Evolutionary conservation across 23 tunicate species (phyloP), one percentile per base, ranked within the genome.

Genomic region (Trididemnum clinides): DNA sequence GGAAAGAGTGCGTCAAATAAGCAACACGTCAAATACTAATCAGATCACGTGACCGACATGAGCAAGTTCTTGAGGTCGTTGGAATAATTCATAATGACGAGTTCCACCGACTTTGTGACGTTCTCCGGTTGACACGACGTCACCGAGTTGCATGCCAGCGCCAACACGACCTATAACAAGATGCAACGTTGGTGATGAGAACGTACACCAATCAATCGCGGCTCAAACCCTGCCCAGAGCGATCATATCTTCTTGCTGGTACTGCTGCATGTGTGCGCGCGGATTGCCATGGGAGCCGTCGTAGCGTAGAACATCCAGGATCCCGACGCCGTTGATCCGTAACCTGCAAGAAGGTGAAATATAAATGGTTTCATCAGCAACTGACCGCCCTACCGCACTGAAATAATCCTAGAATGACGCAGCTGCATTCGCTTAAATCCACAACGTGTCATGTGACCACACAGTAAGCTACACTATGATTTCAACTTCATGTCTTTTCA

Each of bases 171-270:
- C 99, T 95, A 82, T 2, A 51, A 59, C 33, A 50, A 33, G 10
- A n/a, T 4, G 31, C 37, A 32, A 1, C 29, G 75, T 28, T n/a
- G 37, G 69, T 15, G 6, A 62, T 26, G 22, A 66, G 7, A 36
- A 37, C 36, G 7, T 66, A 29, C 18, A 66, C 25, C 7, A 66
- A 31, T 29, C 37, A 31, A 3, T 10, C 23, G 25, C 7, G n/a
- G 75, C 4, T 28, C 37, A 4, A 57, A 96, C 99, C 89, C 84
- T 84, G 35, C 99, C 99, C 15, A 96, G 91, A 44, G 92, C 85
- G 20, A 91, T 65, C 81, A 96, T 74, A 54, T 96, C 99, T 29
- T 96, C 96, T 51, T 96, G 99, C 73, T 96, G 96, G 73, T 91
- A 90, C 66, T 88, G 93, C 32, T 89, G 93, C 86, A 91, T 87